Evolutionary conservation across 2,113 vertebrate species (phyloP).

Genomic region (Pygoscelis adeliae): DNA sequence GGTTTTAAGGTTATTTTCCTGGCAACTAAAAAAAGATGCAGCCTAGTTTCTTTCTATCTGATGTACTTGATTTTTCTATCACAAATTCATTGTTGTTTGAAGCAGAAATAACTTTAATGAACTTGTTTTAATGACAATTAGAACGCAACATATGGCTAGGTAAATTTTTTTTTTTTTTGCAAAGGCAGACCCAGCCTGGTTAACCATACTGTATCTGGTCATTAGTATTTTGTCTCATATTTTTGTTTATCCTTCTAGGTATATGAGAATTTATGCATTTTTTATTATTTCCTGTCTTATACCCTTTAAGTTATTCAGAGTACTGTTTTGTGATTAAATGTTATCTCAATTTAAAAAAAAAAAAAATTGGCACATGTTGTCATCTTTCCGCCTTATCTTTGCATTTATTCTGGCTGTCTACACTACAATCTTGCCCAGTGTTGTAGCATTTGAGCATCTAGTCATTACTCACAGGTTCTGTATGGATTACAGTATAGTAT

Average conservation of each 20-base stretch:
- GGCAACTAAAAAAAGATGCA: not conserved
- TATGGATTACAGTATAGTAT: not conserved
- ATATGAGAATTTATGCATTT: not conserved
- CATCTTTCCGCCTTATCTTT: not conserved
- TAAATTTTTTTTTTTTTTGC: not conserved
- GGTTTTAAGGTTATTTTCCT: not conserved
- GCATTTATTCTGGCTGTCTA: not conserved
- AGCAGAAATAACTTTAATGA: not conserved
- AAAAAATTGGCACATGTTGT: not conserved
- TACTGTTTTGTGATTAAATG: not conserved
- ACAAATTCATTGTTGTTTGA: not conserved
- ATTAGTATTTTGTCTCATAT: not conserved
- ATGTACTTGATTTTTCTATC: not conserved
- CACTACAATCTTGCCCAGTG: not conserved
- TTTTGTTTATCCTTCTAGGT: not conserved
- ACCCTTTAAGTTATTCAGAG: not conserved
- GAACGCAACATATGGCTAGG: not conserved
- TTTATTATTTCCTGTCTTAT: not conserved
- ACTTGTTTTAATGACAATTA: not conserved
- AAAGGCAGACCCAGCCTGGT: not conserved
- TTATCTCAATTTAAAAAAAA: not conserved
- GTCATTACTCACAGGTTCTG: not conserved
- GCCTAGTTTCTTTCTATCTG: not conserved
- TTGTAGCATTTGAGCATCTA: not conserved
- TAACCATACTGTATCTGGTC: not conserved